Evolutionary conservation across 1,140 invertebrate genomes (phyloP), one percentile per base, ranked within the genome.

Genomic region (Drosophila rhopaloa): DNA sequence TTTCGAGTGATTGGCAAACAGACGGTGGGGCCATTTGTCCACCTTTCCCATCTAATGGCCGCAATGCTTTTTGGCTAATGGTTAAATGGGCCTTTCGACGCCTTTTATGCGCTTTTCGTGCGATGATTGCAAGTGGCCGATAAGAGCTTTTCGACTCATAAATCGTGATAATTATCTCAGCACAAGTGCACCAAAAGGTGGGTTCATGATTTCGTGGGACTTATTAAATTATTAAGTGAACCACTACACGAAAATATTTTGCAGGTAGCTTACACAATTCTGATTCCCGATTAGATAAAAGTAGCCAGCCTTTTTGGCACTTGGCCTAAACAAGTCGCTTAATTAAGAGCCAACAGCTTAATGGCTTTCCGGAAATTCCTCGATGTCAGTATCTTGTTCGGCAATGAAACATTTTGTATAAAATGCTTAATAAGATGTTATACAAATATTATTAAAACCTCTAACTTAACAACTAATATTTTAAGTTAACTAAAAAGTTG

Each of bases 141-240:
- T 85, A 86, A 79, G 75, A 86, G 79, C 8, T 47, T 75, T 76
- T 82, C 24, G 65, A 44, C 80, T 77, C 76, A 79, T 83, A 88
- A 88, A 88, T 88, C 83, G 83, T 88, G 83, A 88, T 88, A 89
- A 79, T 83, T 89, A 80, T 89, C 72, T 67, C 43, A 38, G 75
- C 65, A 55, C 75, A 77, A 83, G 79, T 83, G 83, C 78, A 78
- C 16, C 65, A 53, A 58, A 57, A 57, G 65, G 65, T 58, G 37
- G 16, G 11, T 4, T 53, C 72, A 66, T 80, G 84, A 70, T 56
- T 71, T 55, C 81, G 83, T 65, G 80, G 41, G 48, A 81, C 79
- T 89, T 88, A 88, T 88, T 89, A 88, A 88, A 88, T 88, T 86
- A 86, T 86, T 88, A 88, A 88, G 73, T 85, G 59, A 61, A 66